Conservation (phyloP, 92 coral and sea anemone genomes). For the Scolanthus callimorphus region DNA sequence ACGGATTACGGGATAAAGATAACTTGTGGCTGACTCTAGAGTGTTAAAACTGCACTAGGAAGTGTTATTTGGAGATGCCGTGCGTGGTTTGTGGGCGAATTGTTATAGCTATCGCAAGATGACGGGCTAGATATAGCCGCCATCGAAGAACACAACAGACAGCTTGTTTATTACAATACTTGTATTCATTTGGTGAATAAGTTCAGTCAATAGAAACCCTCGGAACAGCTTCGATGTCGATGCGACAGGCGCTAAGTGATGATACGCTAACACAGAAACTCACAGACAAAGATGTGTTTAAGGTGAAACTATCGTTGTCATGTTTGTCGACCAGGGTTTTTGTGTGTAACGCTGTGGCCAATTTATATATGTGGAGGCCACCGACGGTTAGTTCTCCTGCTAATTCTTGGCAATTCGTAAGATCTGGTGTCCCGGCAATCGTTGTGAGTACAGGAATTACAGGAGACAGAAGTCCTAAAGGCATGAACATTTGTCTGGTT, state of each 20-base stretch:
- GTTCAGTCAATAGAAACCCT: neutral
- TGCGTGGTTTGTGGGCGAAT: neutral
- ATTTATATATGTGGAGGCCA: constrained; percentile 77
- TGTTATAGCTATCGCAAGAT: neutral
- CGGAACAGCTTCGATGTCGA: constrained; percentile 77
- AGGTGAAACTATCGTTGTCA: constrained; percentile 86
- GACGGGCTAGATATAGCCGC: neutral
- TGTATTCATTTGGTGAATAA: neutral
- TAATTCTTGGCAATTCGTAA: constrained; percentile 76
- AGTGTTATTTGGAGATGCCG: neutral
- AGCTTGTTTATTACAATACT: no score
- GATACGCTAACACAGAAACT: constrained; percentile 61
- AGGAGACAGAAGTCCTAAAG: constrained; percentile 93
- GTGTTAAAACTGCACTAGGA: neutral
- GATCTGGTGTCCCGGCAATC: constrained; percentile 91
- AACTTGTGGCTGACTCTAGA: neutral
- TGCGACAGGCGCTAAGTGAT: constrained; percentile 66
- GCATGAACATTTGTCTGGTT: constrained; percentile 72
- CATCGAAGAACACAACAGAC: no score
- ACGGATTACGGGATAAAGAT: neutral
- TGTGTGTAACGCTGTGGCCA: constrained; percentile 85
- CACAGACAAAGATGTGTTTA: constrained; percentile 86
- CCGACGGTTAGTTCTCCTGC: constrained; percentile 57
- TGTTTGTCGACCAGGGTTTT: constrained; percentile 94
- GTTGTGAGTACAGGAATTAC: constrained; percentile 81